phyloP scores from a whole-genome alignment of 2,113 vertebrate species.

The Aldabrachelys gigantea region DNA sequence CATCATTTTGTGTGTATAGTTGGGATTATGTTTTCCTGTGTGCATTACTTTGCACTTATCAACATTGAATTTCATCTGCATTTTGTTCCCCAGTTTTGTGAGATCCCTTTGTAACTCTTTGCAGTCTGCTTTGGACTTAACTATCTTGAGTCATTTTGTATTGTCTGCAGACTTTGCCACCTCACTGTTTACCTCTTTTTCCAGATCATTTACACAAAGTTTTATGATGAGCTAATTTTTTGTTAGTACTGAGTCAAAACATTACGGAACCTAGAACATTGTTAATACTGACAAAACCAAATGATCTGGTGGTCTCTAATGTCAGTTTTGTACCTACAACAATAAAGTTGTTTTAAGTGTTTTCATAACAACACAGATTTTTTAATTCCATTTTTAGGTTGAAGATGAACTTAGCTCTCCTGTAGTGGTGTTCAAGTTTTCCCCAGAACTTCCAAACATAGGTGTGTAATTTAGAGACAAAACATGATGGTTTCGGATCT shows the following conservation, averaged over 20 bases:
- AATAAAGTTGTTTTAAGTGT: not conserved
- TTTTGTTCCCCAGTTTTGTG: not conserved
- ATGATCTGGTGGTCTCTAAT: not conserved
- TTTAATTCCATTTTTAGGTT: constrained; percentile 77
- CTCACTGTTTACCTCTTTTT: not conserved
- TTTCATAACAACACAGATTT: not conserved
- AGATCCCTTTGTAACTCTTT: not conserved
- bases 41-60: not conserved
- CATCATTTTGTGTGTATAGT: not conserved
- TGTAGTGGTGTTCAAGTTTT: constrained; percentile 94
- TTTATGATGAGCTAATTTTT: not conserved
- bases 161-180: not conserved
- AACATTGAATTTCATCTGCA: not conserved
- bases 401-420: constrained; percentile 93
- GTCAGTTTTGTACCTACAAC: not conserved
- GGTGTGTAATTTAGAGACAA: constrained; percentile 74
- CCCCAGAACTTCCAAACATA: constrained; percentile 76
- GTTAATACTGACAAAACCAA: not conserved
- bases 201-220: not conserved
- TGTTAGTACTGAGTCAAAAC: not conserved
- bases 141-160: not conserved
- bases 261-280: not conserved
- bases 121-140: not conserved
- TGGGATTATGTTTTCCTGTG: not conserved
- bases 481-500: not conserved